Evolutionary conservation across 2,797 vertebrate species (phyloP), one percentile per base, ranked within the genome.

Genomic region (Falco naumanni): DNA sequence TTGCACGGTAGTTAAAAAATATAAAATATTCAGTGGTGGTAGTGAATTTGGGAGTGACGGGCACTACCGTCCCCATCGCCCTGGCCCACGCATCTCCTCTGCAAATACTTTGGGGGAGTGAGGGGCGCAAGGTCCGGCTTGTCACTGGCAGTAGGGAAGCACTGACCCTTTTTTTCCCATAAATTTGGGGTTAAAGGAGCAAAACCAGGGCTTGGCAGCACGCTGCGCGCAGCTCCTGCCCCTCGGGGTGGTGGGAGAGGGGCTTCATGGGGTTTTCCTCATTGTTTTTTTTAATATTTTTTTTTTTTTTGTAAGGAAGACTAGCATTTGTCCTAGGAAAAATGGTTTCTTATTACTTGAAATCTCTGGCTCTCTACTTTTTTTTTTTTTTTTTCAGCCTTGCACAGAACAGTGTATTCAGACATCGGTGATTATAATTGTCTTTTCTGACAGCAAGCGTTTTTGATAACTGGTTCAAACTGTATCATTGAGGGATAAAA

Each of bases 381-480:
- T 26, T 29, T 61, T 61, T 24, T 61, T 10, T 37, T 37, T n/a
- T 14, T 39, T 34, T 97, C 98, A 93, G 87, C 70, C 94, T 91
- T 96, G 95, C 97, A 89, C 95, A 89, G 68, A 90, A 64, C 91
- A 45, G 79, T 94, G 97, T 95, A 92, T 98, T 98, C 98, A 98
- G 98, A 98, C 98, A 96, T 98, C 97, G 98, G 98, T 98, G 98
- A 94, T 97, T 82, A 83, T 94, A 89, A 95, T 93, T 93, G 80
- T 95, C 89, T 97, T 97, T 96, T 90, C 94, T 96, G 81, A 98
- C 98, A 98, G 99, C 98, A 99, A 99, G 98, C 98, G 97, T 98
- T 98, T 98, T 98, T 98, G 98, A 98, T 97, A 98, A 98, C 98
- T 98, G 98, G 97, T 98, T 98, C 98, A 97, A 87, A 97, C 97